Conservation (phyloP, 1,140 invertebrate genomes). For the Oscheius sp. region DNA sequence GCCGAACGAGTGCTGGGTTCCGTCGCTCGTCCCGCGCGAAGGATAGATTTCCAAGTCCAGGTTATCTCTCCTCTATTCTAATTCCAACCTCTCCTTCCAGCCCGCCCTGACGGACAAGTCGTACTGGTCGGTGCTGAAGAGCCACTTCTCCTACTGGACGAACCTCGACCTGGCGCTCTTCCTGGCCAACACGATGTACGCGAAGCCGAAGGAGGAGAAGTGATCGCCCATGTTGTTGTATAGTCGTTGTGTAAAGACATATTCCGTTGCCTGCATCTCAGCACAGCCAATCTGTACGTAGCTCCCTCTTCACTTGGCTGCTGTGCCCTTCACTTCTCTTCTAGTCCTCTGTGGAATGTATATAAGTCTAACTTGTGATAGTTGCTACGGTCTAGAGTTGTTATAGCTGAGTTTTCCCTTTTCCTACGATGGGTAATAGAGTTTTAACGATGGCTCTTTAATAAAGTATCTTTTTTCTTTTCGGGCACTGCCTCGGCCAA, state of each 20-base stretch:
- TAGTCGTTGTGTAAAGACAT: background rate
- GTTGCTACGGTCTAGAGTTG: no score
- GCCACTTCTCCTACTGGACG: constrained; percentile 42
- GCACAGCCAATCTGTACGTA: no score
- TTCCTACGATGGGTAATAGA: no score
- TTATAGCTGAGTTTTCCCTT: no score
- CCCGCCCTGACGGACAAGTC: constrained; percentile 38
- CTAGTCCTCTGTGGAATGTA: no score
- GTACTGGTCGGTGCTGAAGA: constrained; percentile 46
- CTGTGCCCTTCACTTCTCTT: no score
- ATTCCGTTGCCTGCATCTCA: no score
- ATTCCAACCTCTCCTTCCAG: constrained; percentile 13
- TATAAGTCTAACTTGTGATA: no score
- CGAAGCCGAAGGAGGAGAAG: background rate
- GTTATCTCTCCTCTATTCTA: background rate
- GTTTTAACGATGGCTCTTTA: no score
- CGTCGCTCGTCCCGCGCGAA: background rate
- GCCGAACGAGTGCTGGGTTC: background rate
- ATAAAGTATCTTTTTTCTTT: no score
- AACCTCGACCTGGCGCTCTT: constrained; percentile 39
- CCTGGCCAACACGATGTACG: constrained; percentile 35
- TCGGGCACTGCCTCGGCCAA: no score
- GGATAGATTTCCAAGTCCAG: constrained; percentile 30
- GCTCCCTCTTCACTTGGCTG: no score
- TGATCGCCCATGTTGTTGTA: background rate